A percentile compares a stretch with the other conserved stretches of the same genome.
These are phyloP conservation scores for Bradypodion pumilum DNA, from an alignment of 2,797 vertebrate species.

Conservation along the genomic window DNA sequence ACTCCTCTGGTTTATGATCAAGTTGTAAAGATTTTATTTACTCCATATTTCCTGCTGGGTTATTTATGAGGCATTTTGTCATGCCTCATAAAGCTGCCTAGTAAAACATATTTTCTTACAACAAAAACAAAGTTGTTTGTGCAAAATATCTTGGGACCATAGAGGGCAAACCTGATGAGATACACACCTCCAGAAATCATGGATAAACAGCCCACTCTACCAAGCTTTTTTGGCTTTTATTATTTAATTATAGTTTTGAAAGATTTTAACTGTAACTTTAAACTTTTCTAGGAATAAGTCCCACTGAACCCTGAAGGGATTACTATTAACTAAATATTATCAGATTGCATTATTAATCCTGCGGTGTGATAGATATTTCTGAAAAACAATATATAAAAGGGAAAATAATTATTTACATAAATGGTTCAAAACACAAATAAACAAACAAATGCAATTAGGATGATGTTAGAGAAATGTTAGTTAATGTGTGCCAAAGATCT, in stretches of 20 bases:
- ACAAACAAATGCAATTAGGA: not conserved
- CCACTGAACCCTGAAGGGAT: not conserved
- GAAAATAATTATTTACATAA: slow-evolving; percentile 66
- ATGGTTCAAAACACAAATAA: slow-evolving; percentile 40
- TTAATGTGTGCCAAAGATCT: not conserved
- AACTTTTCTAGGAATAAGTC: not conserved
- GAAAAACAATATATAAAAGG: slow-evolving; percentile 61
- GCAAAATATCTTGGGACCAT: slow-evolving; percentile 67
- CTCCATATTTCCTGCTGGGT: slow-evolving; percentile 76
- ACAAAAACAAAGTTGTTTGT: slow-evolving; percentile 70
- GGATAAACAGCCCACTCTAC: slow-evolving; percentile 59
- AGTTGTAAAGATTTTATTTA: slow-evolving; percentile 76
- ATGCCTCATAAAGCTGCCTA: slow-evolving; percentile 75
- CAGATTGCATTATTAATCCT: slow-evolving; percentile 46
- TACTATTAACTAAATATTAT: not conserved
- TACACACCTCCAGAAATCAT: slow-evolving; percentile 60
- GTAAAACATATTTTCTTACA: slow-evolving; percentile 75
- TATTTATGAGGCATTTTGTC: slow-evolving; percentile 77
- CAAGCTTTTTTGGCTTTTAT: slow-evolving; percentile 66
- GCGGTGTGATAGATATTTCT: slow-evolving; percentile 62
- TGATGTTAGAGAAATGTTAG: slow-evolving; percentile 31
- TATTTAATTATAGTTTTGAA: slow-evolving; percentile 68
- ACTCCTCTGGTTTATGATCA: slow-evolving; percentile 75
- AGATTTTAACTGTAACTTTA: slow-evolving; percentile 30
- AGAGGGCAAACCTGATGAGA: slow-evolving; percentile 71